Conservation (phyloP, 2,797 vertebrate genomes). For the Squalus acanthias region DNA sequence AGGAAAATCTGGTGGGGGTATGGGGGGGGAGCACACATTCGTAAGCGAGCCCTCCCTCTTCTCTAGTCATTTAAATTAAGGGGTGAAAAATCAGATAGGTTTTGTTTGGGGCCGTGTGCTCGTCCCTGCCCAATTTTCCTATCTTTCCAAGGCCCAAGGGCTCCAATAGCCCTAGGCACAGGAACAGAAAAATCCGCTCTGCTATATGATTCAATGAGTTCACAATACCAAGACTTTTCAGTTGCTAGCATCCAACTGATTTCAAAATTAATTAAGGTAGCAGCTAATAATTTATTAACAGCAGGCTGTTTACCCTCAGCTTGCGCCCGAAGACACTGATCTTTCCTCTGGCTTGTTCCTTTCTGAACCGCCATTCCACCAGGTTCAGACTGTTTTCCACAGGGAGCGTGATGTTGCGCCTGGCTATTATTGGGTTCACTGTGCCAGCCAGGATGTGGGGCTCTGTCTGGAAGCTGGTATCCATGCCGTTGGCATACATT, state of each 20-base stretch:
- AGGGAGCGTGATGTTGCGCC: conserved; percentile 92
- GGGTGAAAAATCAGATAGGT: background rate
- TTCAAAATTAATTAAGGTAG: too few species aligned
- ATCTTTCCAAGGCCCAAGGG: background rate
- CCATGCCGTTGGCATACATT: conserved; percentile 89
- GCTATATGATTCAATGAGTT: background rate
- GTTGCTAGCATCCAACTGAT: background rate
- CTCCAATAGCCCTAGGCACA: background rate
- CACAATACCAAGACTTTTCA: background rate
- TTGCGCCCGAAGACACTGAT: conserved; percentile 94
- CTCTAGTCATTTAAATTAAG: background rate
- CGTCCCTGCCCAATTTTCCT: background rate
- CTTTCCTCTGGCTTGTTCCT: conserved; percentile 89
- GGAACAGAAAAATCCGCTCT: background rate
- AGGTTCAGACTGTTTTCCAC: conserved; percentile 90
- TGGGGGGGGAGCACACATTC: background rate
- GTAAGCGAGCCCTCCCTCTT: background rate
- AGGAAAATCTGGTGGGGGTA: too few species aligned
- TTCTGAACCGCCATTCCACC: conserved; percentile 96
- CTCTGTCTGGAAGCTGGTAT: conserved; percentile 92
- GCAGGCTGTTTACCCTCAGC: conserved; percentile 71
- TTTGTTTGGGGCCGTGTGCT: background rate
- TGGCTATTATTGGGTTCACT: conserved; percentile 86
- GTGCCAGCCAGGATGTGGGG: conserved; percentile 89
- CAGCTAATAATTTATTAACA: background rate